These are phyloP conservation scores for Papilio glaucus DNA, from an alignment of 1,140 invertebrate genomes.

Conservation along the genomic window DNA sequence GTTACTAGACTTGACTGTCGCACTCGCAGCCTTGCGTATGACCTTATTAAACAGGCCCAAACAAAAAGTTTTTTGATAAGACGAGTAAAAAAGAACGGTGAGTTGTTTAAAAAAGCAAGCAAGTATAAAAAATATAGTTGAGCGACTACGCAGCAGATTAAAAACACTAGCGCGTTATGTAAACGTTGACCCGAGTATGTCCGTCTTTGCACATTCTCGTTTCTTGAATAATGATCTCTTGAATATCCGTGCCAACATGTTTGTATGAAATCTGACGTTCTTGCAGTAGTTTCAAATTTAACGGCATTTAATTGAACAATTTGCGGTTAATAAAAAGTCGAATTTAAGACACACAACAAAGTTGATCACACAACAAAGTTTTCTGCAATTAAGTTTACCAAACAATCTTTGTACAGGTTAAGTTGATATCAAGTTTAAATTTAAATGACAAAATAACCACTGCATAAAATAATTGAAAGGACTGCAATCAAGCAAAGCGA, in stretches of 20 bases:
- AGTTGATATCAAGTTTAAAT: constrained; percentile 14
- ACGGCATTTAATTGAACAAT: constrained; percentile 20
- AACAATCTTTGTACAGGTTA: constrained; percentile 10
- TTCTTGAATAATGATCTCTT: constrained; percentile 14
- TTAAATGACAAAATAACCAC: constrained; percentile 15
- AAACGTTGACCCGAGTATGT: constrained; percentile 16
- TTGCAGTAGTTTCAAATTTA: not conserved
- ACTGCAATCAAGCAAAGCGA: constrained; percentile 20
- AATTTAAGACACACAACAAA: too few species aligned
- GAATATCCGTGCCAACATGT: not conserved
- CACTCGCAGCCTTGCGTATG: constrained; percentile 26
- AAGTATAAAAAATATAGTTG: constrained; percentile 13
- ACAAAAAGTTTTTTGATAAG: not conserved
- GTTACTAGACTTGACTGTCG: constrained; percentile 41
- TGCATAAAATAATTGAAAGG: not conserved
- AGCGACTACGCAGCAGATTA: constrained; percentile 10
- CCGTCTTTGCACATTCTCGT: constrained; percentile 20
- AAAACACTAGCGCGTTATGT: constrained; percentile 30
- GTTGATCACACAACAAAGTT: too few species aligned
- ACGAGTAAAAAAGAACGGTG: not conserved
- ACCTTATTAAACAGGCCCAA: constrained; percentile 25
- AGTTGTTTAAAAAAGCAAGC: not conserved
- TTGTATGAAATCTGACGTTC: constrained; percentile 4
- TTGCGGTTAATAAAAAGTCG: not conserved
- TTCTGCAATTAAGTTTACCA: not conserved